Evolutionary conservation across 2,888 invertebrate species (phyloP).

Genomic region (Xanthorhoe spadicearia): DNA sequence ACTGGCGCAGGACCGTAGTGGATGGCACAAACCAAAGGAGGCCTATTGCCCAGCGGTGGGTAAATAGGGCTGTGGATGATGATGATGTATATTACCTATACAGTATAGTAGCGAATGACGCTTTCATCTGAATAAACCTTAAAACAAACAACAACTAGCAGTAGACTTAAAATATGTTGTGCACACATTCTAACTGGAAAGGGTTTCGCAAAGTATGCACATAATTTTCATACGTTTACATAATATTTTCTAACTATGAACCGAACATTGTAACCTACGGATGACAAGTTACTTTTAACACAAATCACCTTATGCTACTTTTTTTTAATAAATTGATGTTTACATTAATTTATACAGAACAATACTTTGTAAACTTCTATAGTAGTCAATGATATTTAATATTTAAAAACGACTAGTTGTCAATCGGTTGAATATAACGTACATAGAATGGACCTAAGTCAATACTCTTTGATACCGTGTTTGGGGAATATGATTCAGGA

Average conservation of each 20-base stretch:
- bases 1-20: too few species aligned
- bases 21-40: too few species aligned
- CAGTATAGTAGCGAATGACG: background rate
- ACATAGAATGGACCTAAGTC: conserved; percentile 20
- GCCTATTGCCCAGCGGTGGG: too few species aligned
- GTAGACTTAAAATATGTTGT: conserved; percentile 42
- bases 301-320: too few species aligned
- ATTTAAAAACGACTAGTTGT: background rate
- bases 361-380: background rate
- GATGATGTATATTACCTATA: too few species aligned
- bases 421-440: background rate
- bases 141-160: conserved; percentile 24
- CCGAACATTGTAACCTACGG: background rate
- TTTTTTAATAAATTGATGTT: too few species aligned
- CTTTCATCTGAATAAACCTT: background rate
- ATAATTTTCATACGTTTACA: conserved; percentile 66
- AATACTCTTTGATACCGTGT: conserved; percentile 24
- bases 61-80: too few species aligned
- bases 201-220: conserved; percentile 54
- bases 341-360: background rate
- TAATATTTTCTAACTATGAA: conserved; percentile 70
- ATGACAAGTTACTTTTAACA: background rate
- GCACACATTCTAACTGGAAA: conserved; percentile 47
- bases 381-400: background rate
- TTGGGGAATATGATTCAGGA: conserved; percentile 16